Evolutionary conservation across 2,888 invertebrate species (phyloP).

Genomic region (Zygaena filipendulae): DNA sequence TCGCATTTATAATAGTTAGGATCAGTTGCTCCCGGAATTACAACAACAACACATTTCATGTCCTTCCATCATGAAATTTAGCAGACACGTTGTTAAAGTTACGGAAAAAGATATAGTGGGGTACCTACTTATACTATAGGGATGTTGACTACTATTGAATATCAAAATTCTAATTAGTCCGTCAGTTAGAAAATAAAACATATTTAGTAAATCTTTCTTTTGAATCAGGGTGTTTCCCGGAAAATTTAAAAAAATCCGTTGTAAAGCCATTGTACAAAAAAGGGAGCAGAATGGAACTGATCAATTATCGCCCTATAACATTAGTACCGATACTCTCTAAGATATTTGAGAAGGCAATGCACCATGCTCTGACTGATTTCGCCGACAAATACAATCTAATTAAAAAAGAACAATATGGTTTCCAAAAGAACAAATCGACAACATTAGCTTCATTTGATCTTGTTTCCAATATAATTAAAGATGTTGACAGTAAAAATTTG

Average conservation of each 20-base stretch:
- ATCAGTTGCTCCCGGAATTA: too few relatives aligned
- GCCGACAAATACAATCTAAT: neutral
- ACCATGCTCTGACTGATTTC: neutral
- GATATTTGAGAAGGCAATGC: neutral
- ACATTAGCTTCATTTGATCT: conserved; percentile 5
- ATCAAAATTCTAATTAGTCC: too few relatives aligned
- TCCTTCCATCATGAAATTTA: too few relatives aligned
- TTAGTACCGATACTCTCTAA: neutral
- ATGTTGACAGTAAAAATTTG: conserved; percentile 3
- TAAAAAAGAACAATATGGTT: conserved; percentile 8
- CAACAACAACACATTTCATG: too few relatives aligned
- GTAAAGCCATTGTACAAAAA: neutral
- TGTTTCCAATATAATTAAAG: conserved; percentile 3
- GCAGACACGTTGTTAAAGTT: too few relatives aligned
- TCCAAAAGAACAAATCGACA: conserved; percentile 8
- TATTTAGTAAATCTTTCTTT: neutral
- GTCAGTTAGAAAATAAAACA: too few relatives aligned
- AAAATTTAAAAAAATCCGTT: neutral
- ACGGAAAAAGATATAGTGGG: too few relatives aligned
- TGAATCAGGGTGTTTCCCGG: too few relatives aligned
- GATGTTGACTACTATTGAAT: too few relatives aligned
- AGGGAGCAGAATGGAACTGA: neutral
- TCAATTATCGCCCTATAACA: neutral
- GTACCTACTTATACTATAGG: too few relatives aligned
- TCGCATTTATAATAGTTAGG: too few relatives aligned